phyloP scores from a whole-genome alignment of 2,888 invertebrate species.

The Drosophila meridiana region DNA sequence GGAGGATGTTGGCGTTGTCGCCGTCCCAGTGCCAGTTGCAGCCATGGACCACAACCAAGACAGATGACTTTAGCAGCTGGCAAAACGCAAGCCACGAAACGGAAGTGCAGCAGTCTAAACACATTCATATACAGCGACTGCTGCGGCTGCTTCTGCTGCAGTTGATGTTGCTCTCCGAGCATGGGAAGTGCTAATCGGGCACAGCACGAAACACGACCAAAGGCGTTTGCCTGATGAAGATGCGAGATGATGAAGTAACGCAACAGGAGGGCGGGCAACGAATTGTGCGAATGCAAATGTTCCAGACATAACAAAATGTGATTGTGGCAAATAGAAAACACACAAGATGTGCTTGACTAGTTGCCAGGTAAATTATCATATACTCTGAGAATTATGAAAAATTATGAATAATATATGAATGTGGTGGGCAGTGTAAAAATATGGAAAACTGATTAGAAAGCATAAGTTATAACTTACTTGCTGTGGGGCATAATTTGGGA shows the following conservation, averaged over 20 bases:
- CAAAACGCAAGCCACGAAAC: slow-evolving; percentile 54
- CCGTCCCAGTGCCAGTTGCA: slow-evolving; percentile 10
- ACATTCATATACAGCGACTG: slow-evolving; percentile 53
- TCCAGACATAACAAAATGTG: slow-evolving; percentile 19
- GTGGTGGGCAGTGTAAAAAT: neutral
- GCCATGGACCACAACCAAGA: slow-evolving; percentile 41
- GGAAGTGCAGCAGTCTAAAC: slow-evolving; percentile 81
- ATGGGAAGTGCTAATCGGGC: slow-evolving; percentile 76
- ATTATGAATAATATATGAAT: slow-evolving; percentile 1
- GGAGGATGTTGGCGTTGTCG: slow-evolving; percentile 53
- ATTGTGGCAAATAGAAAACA: slow-evolving; percentile 17
- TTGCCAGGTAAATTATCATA: slow-evolving; percentile 33
- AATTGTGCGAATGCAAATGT: slow-evolving; percentile 18
- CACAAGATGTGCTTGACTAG: slow-evolving; percentile 20
- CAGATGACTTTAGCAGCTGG: slow-evolving; percentile 70
- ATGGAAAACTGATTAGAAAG: neutral
- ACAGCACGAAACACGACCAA: slow-evolving; percentile 65
- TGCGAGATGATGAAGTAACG: slow-evolving; percentile 14
- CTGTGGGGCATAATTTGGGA: neutral
- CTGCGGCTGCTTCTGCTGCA: neutral
- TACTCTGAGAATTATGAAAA: neutral
- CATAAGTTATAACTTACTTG: neutral
- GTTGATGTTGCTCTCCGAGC: slow-evolving; percentile 19
- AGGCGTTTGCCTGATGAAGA: slow-evolving; percentile 12
- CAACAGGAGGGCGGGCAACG: neutral